Conservation (phyloP, 2,888 invertebrate genomes). For the Bombylius discolor region DNA sequence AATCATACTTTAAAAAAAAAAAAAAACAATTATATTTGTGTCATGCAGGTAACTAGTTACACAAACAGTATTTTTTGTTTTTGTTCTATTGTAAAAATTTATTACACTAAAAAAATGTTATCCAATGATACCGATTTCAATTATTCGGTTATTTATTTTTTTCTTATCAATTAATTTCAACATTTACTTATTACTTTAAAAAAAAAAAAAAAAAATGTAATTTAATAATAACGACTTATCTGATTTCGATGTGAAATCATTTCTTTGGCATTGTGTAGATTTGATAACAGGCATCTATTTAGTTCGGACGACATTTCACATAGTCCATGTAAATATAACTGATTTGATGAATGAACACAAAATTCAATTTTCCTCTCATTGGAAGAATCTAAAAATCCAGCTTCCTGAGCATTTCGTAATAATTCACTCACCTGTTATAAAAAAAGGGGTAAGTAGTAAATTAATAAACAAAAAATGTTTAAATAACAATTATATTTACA, state of each 20-base stretch:
- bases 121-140: too few species aligned
- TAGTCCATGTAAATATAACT: constrained; percentile 6
- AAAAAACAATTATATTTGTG: too few species aligned
- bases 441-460: not conserved
- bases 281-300: constrained; percentile 13
- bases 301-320: constrained; percentile 17
- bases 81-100: too few species aligned
- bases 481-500: constrained; percentile 14
- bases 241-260: not conserved
- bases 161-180: too few species aligned
- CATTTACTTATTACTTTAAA: too few species aligned
- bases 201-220: too few species aligned
- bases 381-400: not conserved
- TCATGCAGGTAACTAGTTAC: too few species aligned
- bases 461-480: not conserved
- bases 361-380: constrained; percentile 4
- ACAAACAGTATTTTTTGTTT: too few species aligned
- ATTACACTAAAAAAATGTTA: too few species aligned
- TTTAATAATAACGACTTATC: not conserved
- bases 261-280: not conserved
- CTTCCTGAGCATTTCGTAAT: constrained; percentile 15
- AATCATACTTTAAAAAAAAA: too few species aligned
- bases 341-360: constrained; percentile 18
- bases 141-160: too few species aligned
- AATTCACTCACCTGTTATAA: constrained; percentile 7